Conservation (phyloP, 2,797 vertebrate genomes). For the Alca torda region DNA sequence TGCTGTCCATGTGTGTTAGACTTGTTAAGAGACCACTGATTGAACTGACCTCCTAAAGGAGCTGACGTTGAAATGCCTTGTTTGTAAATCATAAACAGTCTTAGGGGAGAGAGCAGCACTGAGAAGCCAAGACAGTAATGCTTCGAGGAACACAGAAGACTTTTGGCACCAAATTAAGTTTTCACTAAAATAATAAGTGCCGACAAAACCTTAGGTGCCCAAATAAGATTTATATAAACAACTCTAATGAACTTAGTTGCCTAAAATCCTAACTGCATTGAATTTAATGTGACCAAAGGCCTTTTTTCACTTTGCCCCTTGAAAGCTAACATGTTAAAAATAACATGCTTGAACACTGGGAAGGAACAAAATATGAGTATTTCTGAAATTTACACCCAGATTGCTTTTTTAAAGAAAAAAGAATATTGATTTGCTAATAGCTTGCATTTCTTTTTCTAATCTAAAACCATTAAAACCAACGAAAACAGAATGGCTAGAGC, state of each 20-base stretch:
- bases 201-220: neutral
- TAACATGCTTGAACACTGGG: neutral
- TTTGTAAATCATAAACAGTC: slow-evolving; percentile 52
- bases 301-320: neutral
- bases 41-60: neutral
- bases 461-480: neutral
- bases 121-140: neutral
- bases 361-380: neutral
- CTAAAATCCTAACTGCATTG: neutral
- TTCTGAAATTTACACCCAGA: neutral
- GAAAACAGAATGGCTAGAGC: neutral
- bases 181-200: neutral
- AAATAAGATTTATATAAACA: neutral
- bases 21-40: neutral
- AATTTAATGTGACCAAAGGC: neutral
- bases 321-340: neutral
- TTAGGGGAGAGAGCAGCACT: neutral
- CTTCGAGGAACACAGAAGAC: neutral
- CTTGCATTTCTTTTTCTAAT: neutral
- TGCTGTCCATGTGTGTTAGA: neutral
- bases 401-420: neutral
- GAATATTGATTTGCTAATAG: neutral
- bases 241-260: neutral
- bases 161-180: neutral
- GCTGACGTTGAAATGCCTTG: neutral